These are phyloP conservation scores for Catocala nupta DNA, from an alignment of 2,888 invertebrate species.

Conservation along the genomic window DNA sequence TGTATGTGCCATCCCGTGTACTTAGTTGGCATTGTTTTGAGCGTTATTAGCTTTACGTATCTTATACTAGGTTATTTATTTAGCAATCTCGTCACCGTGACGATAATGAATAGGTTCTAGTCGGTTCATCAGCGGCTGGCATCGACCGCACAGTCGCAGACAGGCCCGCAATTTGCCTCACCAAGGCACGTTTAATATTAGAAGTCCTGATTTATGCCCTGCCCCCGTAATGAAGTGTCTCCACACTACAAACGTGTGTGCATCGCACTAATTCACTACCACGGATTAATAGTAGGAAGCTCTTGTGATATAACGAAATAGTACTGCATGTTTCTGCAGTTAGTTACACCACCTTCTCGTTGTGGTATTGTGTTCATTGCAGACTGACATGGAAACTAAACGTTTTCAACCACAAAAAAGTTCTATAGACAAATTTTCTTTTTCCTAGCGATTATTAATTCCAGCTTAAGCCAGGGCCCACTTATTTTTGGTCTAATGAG, in stretches of 20 bases:
- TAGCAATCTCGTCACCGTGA: conserved; percentile 4
- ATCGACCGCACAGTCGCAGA: conserved; percentile 66
- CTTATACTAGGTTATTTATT: not conserved
- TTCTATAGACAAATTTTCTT: too few relatives aligned
- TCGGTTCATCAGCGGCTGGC: conserved; percentile 50
- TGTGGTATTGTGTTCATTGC: too few relatives aligned
- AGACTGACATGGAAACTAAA: too few relatives aligned
- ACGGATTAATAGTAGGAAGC: conserved; percentile 75
- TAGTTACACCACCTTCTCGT: not conserved
- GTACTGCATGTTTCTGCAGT: conserved; percentile 2
- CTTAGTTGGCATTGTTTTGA: conserved; percentile 8
- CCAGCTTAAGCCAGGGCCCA: too few relatives aligned
- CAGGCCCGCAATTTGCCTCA: conserved; percentile 80
- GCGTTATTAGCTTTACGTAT: not conserved
- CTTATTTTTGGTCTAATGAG: too few relatives aligned
- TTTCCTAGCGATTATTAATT: too few relatives aligned
- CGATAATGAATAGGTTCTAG: conserved; percentile 44
- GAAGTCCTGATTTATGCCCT: conserved; percentile 87
- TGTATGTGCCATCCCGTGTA: conserved; percentile 15
- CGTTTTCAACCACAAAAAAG: too few relatives aligned
- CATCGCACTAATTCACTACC: conserved; percentile 83
- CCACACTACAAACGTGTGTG: conserved; percentile 83
- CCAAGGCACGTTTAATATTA: conserved; percentile 88
- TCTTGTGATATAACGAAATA: conserved; percentile 33
- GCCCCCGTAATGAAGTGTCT: conserved; percentile 86